Conservation (phyloP, 1,140 invertebrate species). For the Pentalonia nigronervosa region DNA sequence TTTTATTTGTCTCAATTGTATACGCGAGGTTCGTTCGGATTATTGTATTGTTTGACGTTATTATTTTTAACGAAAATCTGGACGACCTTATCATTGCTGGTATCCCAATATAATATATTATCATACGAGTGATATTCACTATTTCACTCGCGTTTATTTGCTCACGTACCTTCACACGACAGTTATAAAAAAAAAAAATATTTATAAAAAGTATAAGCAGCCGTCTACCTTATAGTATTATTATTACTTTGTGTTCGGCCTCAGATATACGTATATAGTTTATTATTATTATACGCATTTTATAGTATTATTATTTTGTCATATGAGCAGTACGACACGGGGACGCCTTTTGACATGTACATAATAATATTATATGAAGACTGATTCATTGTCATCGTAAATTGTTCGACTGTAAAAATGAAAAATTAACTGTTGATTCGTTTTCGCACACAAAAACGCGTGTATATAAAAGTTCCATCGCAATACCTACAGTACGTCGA, state of each 20-base stretch:
- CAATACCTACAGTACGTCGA: background rate
- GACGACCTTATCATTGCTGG: background rate
- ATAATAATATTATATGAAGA: background rate
- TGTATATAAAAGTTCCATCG: background rate
- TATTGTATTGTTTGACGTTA: background rate
- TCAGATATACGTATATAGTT: background rate
- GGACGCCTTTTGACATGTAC: background rate
- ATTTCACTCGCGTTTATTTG: background rate
- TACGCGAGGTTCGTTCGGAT: background rate
- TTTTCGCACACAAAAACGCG: background rate
- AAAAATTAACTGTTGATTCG: background rate
- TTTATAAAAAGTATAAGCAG: background rate
- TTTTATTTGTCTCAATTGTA: background rate
- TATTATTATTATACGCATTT: background rate
- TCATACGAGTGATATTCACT: background rate
- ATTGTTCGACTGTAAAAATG: background rate
- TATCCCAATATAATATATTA: background rate
- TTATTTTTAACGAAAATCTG: background rate
- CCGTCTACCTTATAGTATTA: background rate
- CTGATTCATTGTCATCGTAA: slow-evolving; percentile 4
- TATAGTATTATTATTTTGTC: background rate
- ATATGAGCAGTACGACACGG: background rate
- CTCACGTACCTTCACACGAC: background rate
- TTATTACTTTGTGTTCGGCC: background rate
- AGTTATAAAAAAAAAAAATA: background rate